Percentiles rank a stretch among this genome's conserved stretches.
Conservation (phyloP, 37 sponge, comb jelly and placozoan species). For the Spongilla lacustris region DNA sequence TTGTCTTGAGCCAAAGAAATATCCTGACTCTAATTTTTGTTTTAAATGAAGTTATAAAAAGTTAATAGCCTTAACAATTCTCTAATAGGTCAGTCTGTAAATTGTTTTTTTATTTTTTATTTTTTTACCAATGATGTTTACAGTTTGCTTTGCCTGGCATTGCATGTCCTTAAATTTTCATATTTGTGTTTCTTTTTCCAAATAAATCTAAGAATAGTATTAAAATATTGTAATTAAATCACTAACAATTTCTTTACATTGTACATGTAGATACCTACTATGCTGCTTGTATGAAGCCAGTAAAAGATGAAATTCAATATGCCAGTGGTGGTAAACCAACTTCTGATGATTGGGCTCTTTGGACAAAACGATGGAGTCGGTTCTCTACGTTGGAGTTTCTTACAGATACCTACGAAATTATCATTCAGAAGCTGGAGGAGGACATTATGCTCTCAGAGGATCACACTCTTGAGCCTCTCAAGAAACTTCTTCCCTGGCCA, state of each 20-base stretch:
- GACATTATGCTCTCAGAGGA: background rate
- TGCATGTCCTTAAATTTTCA: background rate
- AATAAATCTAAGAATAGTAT: background rate
- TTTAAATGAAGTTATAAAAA: no score
- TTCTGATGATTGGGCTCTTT: background rate
- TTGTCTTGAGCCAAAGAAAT: no score
- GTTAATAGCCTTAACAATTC: no score
- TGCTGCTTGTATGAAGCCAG: background rate
- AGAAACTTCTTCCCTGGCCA: slow-evolving; percentile 46
- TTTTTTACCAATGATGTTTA: no score
- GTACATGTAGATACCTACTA: background rate
- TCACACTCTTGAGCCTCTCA: slow-evolving; percentile 6
- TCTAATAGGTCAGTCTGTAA: no score
- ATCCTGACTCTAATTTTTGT: no score
- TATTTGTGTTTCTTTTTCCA: background rate
- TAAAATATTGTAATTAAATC: background rate
- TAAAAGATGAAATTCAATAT: background rate
- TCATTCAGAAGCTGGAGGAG: background rate
- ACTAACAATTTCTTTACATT: background rate
- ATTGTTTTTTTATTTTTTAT: no score
- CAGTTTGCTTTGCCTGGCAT: no score
- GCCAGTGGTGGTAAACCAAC: background rate
- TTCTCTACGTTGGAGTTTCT: background rate
- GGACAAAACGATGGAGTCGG: background rate
- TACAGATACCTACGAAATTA: background rate